Conservation (phyloP, 2,113 vertebrate genomes). For the Chamaea fasciata region DNA sequence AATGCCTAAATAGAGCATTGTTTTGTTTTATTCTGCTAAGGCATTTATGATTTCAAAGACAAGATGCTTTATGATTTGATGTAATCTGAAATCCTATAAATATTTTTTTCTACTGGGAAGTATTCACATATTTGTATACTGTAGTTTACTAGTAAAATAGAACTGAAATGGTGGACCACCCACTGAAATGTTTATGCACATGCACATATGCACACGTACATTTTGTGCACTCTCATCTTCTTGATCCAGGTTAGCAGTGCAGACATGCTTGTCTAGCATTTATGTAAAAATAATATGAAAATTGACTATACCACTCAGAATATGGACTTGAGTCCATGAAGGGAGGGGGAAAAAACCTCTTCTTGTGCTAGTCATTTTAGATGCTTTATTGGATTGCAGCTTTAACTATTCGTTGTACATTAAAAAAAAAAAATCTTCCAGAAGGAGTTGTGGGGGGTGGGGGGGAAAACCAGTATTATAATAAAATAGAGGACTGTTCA, state of each 20-base stretch:
- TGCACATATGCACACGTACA: neutral
- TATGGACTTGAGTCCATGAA: slow-evolving; percentile 53
- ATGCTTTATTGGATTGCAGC: slow-evolving; percentile 51
- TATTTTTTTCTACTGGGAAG: neutral
- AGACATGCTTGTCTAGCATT: slow-evolving; percentile 71
- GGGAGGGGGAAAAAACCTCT: neutral
- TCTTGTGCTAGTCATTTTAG: slow-evolving; percentile 37
- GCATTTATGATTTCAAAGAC: slow-evolving; percentile 2
- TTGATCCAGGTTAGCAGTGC: slow-evolving; percentile 51
- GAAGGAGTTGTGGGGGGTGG: neutral
- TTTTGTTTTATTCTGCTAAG: neutral
- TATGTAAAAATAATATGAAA: slow-evolving; percentile 76
- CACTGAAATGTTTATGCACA: slow-evolving; percentile 38
- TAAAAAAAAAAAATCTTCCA: neutral
- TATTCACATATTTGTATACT: slow-evolving; percentile 36
- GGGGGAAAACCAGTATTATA: neutral
- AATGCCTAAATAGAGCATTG: neutral
- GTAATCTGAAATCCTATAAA: neutral
- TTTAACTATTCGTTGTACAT: slow-evolving; percentile 2
- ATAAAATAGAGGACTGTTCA: slow-evolving; percentile 47
- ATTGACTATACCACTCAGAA: slow-evolving; percentile 48
- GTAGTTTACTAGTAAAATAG: slow-evolving; percentile 55
- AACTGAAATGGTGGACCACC: slow-evolving; percentile 36
- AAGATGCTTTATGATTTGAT: slow-evolving; percentile 11
- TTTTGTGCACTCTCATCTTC: slow-evolving; percentile 49